Percentiles rank a stretch among this genome's conserved stretches.
These are phyloP conservation scores for Cantharis lateralis DNA, from an alignment of 2,888 invertebrate genomes.

Conservation along the genomic window DNA sequence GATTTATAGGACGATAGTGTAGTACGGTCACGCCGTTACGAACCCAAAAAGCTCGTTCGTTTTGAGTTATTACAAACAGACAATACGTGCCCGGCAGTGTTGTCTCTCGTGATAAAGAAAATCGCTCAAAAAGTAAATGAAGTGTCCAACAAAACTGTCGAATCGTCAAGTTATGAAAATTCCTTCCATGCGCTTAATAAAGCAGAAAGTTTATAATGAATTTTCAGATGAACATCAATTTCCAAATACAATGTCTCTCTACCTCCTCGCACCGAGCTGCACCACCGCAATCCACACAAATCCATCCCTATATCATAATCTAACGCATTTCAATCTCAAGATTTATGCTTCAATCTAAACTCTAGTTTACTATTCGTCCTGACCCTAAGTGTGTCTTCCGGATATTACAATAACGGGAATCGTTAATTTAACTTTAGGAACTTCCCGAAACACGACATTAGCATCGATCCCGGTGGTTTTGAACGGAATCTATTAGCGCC, in stretches of 20 bases:
- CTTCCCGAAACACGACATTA: constrained; percentile 29
- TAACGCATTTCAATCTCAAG: constrained; percentile 30
- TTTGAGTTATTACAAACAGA: constrained; percentile 38
- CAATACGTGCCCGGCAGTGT: constrained; percentile 33
- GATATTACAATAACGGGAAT: constrained; percentile 30
- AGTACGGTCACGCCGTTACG: constrained; percentile 38
- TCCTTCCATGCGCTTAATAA: constrained; percentile 11
- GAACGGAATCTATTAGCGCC: constrained; percentile 29
- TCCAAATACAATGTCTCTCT: constrained; percentile 12
- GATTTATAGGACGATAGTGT: constrained; percentile 38
- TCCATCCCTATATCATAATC: constrained; percentile 21
- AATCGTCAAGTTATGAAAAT: constrained; percentile 25
- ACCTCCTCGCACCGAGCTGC: constrained; percentile 5
- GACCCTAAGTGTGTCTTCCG: constrained; percentile 13
- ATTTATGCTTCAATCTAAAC: constrained; percentile 25
- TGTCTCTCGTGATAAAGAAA: constrained; percentile 36
- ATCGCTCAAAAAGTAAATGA: constrained; percentile 36
- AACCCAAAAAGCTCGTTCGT: constrained; percentile 31
- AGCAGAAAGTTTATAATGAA: constrained; percentile 26
- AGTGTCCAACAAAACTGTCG: constrained; percentile 31
- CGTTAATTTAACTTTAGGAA: constrained; percentile 33
- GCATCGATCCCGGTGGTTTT: constrained; percentile 31
- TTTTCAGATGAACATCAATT: constrained; percentile 18
- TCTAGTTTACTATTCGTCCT: constrained; percentile 18
- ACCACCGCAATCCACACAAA: constrained; percentile 2